phyloP scores from a whole-genome alignment of 2,888 invertebrate genomes.

The Heliconius erato region DNA sequence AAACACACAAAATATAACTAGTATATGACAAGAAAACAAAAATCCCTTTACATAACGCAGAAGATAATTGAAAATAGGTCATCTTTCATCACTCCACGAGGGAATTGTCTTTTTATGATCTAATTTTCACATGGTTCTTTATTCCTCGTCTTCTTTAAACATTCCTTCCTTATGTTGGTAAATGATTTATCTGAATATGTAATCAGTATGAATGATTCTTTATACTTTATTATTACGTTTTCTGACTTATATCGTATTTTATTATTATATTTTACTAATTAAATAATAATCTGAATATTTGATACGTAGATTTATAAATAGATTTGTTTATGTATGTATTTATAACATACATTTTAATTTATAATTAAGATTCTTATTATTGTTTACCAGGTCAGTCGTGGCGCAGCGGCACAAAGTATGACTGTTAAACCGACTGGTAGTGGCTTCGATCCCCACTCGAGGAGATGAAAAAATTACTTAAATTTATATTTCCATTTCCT shows the following conservation, averaged over 20 bases:
- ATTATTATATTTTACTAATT: neutral
- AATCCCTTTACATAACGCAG: neutral
- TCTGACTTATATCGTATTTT: neutral
- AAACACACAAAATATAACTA: neutral
- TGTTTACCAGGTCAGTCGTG: no score
- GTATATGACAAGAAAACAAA: neutral
- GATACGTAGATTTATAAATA: no score
- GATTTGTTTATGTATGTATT: no score
- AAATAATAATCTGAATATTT: no score
- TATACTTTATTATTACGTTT: neutral
- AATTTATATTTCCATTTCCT: no score
- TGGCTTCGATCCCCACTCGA: no score
- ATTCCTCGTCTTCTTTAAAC: slow-evolving; percentile 26
- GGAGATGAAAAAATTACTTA: no score
- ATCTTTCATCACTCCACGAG: slow-evolving; percentile 22
- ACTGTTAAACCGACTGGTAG: no score
- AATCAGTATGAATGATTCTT: slow-evolving; percentile 2
- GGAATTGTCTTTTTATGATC: slow-evolving; percentile 34
- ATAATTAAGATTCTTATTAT: no score
- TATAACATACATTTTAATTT: no score
- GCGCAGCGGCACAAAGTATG: no score
- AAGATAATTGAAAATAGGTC: slow-evolving; percentile 39
- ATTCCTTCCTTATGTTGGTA: slow-evolving; percentile 15
- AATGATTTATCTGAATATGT: slow-evolving; percentile 1
- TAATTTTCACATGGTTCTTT: slow-evolving; percentile 36